phyloP scores from a whole-genome alignment of 2,113 vertebrate genomes.

The Machaerirhynchus nigripectus region DNA sequence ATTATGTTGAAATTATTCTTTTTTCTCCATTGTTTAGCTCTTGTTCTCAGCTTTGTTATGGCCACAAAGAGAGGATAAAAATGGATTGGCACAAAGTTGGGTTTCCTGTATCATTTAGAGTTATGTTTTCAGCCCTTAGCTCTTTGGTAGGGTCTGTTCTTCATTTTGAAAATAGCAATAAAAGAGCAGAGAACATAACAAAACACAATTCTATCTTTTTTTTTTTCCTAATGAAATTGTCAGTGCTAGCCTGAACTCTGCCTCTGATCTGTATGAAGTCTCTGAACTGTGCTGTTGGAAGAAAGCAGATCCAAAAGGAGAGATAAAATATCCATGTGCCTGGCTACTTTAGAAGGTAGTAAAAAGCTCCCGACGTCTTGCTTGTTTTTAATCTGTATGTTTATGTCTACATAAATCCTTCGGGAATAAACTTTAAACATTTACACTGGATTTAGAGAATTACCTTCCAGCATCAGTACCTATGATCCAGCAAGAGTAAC shows the following conservation, averaged over 20 bases:
- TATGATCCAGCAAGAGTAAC: neutral
- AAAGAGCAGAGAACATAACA: constrained; percentile 20
- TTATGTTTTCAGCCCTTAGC: constrained; percentile 48
- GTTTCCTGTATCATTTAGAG: constrained; percentile 31
- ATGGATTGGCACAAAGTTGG: constrained; percentile 22
- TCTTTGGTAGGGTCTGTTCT: constrained; percentile 34
- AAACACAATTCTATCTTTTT: neutral
- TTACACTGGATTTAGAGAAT: neutral
- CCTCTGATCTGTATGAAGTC: constrained; percentile 31
- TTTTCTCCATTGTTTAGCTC: constrained; percentile 26
- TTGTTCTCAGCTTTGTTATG: constrained; percentile 50
- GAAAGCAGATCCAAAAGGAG: neutral
- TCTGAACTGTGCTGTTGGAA: constrained; percentile 2
- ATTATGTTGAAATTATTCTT: neutral
- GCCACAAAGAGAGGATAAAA: constrained; percentile 54
- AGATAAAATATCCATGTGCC: neutral
- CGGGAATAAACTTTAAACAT: constrained; percentile 9
- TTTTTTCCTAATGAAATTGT: constrained; percentile 22
- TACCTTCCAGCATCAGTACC: neutral
- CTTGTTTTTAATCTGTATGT: constrained; percentile 19
- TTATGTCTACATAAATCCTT: neutral
- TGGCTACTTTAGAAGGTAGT: constrained; percentile 7
- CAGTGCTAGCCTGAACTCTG: constrained; percentile 19
- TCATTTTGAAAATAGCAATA: constrained; percentile 56
- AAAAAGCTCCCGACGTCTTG: neutral